Base-by-base conservation (phyloP, 1,140 invertebrate species). In the Chironomus tepperi region DNA sequence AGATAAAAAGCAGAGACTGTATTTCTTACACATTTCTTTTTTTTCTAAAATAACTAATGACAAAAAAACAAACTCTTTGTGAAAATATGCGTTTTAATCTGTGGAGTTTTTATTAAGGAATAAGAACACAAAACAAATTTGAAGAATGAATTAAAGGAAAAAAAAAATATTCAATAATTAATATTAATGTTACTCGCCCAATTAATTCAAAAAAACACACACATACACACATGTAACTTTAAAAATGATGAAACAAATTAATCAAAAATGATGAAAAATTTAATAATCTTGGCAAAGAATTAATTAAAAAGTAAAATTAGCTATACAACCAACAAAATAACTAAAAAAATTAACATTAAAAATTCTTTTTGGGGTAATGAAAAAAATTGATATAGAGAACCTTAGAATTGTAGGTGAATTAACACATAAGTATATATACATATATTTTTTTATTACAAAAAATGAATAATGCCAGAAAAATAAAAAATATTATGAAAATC, bases 401-500 rank as follows among this genome's bases (percentile, higher is more conserved):
- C 5, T 57, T 57, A 57, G 47, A n/a, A 3, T n/a, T n/a, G 47
- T 57, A 57, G 47, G 47, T 57, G 47, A 57, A 57, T 5, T 57
- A 57, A 57, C 47, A 57, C 12, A 57, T 57, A 57, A 57, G 47
- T n/a, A 57, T 57, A 47, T 3, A n/a, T n/a, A 57, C 47, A 57
- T 57, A 57, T 57, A 57, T 57, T 57, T 57, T 57, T 57, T 57
- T 57, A 57, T 57, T 57, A 57, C 47, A 57, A 57, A n/a, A n/a
- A 57, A 57, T 57, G 43, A 47, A 34, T 34, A 34, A 34, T 34
- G 24, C 24, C 24, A 34, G 43, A 57, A 57, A 15, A 15, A n/a
- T n/a, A n/a, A n/a, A n/a, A n/a, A n/a, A n/a, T n/a, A n/a, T n/a
- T n/a, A n/a, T n/a, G n/a, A n/a, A 57, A 57, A 57, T 12, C 5